phyloP scores from a whole-genome alignment of 2,113 vertebrate species.

The Piprites chloris region DNA sequence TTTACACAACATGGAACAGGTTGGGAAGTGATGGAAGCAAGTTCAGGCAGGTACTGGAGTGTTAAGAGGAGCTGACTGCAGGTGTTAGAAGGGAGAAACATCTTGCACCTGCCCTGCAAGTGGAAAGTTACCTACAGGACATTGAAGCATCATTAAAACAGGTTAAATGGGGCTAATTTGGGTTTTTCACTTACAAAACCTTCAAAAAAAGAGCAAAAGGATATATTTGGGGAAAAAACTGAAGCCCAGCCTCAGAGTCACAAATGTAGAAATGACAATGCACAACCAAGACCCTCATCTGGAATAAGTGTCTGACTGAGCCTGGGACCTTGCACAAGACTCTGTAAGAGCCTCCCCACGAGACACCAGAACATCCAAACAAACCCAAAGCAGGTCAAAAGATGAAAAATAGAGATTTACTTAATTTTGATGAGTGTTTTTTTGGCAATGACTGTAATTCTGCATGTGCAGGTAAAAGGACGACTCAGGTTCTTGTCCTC shows the following conservation, averaged over 20 bases:
- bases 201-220: neutral
- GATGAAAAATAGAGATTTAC: neutral
- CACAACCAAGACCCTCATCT: neutral
- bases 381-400: neutral
- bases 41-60: neutral
- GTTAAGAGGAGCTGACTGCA: rapidly evolving
- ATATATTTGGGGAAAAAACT: too few relatives aligned
- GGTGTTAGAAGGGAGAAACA: neutral
- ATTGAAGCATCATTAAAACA: rapidly evolving
- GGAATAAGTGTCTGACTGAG: neutral
- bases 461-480: neutral
- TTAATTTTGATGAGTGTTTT: neutral
- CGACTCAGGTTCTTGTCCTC: too few relatives aligned
- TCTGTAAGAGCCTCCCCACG: rapidly evolving
- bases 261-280: neutral
- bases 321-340: rapidly evolving
- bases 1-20: neutral
- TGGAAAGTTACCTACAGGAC: rapidly evolving
- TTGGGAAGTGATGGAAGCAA: neutral
- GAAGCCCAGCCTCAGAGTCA: too few relatives aligned
- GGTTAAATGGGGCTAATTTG: neutral
- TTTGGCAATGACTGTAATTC: neutral
- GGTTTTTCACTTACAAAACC: neutral
- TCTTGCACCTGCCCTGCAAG: neutral
- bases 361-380: neutral